A percentile compares a stretch with the other conserved stretches of the same genome.
These are phyloP conservation scores for Cephus runcator DNA, from an alignment of 2,888 invertebrate species.

Conservation along the genomic window DNA sequence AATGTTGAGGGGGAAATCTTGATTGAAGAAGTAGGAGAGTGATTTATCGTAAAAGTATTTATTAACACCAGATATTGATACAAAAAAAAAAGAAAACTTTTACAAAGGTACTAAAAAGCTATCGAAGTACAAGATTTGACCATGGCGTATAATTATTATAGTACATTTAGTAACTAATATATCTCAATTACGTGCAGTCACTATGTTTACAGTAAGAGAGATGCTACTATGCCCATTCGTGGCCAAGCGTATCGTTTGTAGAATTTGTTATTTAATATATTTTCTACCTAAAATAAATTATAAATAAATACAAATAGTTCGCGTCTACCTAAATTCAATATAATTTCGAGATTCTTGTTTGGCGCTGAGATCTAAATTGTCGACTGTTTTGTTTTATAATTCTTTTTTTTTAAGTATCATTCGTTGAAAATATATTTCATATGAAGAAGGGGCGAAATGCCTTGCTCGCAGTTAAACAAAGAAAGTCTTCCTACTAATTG, in stretches of 20 bases:
- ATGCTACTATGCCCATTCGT: slow-evolving; percentile 23
- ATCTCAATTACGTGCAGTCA: slow-evolving; percentile 26
- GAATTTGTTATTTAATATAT: slow-evolving; percentile 57
- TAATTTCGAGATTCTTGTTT: slow-evolving; percentile 51
- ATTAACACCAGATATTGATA: slow-evolving; percentile 53
- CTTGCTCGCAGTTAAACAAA: slow-evolving; percentile 37
- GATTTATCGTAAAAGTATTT: slow-evolving; percentile 37
- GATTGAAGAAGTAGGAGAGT: too few species aligned
- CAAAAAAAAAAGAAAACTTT: slow-evolving; percentile 39
- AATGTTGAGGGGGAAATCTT: too few species aligned
- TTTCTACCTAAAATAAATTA: slow-evolving; percentile 62
- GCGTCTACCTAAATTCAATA: slow-evolving; percentile 63
- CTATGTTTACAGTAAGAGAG: slow-evolving; percentile 23
- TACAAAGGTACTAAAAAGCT: slow-evolving; percentile 46
- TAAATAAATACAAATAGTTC: slow-evolving; percentile 64
- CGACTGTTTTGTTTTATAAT: slow-evolving; percentile 18
- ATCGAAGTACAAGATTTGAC: slow-evolving; percentile 36
- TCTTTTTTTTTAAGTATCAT: slow-evolving; percentile 44
- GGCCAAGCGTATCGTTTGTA: slow-evolving; percentile 26
- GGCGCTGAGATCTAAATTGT: slow-evolving; percentile 43
- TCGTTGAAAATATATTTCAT: slow-evolving; percentile 17
- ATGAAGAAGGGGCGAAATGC: slow-evolving; percentile 5
- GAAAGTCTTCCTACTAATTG: slow-evolving; percentile 44
- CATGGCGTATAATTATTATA: slow-evolving; percentile 29
- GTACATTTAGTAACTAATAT: slow-evolving; percentile 31